Conservation (phyloP, 2,888 invertebrate genomes). For the Catocala fraxini region DNA sequence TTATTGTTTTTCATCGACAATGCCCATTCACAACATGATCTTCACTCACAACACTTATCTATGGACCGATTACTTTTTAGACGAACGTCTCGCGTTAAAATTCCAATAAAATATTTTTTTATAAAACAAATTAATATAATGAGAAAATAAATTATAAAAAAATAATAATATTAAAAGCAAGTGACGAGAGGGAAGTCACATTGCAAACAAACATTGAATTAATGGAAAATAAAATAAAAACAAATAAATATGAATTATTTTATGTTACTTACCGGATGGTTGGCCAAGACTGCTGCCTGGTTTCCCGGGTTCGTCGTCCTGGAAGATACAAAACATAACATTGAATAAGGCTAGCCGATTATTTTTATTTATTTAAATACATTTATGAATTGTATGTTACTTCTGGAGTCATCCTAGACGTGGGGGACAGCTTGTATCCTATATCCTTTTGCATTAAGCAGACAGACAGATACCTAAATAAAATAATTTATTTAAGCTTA, state of each 20-base stretch:
- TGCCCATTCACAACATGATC: constrained; percentile 85
- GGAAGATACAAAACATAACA: constrained; percentile 37
- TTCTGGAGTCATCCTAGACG: too few relatives aligned
- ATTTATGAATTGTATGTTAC: too few relatives aligned
- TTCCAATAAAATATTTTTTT: constrained; percentile 23
- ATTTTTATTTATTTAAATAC: too few relatives aligned
- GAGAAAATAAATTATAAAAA: constrained; percentile 29
- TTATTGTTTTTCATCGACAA: constrained; percentile 62
- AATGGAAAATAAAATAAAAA: constrained; percentile 53
- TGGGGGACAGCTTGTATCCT: too few relatives aligned
- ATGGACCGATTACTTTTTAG: constrained; percentile 43
- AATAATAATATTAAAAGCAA: constrained; percentile 61
- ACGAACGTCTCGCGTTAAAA: constrained; percentile 36
- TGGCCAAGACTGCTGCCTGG: constrained; percentile 80
- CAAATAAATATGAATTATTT: constrained; percentile 33
- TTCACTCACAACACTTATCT: constrained; percentile 64
- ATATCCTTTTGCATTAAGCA: too few relatives aligned
- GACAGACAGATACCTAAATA: too few relatives aligned
- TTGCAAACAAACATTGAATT: constrained; percentile 83
- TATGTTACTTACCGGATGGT: constrained; percentile 74
- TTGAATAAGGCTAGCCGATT: too few relatives aligned
- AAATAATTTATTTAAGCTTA: too few relatives aligned
- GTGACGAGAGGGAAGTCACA: constrained; percentile 81
- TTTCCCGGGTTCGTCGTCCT: constrained; percentile 84
- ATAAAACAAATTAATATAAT: constrained; percentile 12